These are phyloP conservation scores for Struthio camelus DNA, from an alignment of 2,113 vertebrate genomes.

Conservation along the genomic window DNA sequence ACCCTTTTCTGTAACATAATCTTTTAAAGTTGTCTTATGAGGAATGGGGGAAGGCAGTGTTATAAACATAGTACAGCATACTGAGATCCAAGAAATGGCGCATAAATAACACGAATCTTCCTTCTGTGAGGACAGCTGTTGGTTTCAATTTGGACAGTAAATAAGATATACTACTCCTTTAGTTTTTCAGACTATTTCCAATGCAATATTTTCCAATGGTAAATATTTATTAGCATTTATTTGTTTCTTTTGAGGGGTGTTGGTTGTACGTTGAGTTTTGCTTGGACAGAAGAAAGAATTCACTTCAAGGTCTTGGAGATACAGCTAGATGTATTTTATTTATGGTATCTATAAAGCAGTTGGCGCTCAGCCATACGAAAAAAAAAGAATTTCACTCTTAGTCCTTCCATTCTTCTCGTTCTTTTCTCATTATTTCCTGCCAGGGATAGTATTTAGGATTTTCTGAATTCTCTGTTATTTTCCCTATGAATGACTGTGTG, in stretches of 20 bases:
- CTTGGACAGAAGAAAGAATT: neutral
- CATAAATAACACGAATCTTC: constrained; percentile 34
- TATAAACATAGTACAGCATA: neutral
- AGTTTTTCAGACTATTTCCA: neutral
- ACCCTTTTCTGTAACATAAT: neutral
- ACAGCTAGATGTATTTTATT: neutral
- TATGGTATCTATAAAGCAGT: neutral
- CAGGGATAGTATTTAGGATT: neutral
- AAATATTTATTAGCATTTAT: neutral
- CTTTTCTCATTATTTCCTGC: neutral
- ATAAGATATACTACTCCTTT: neutral
- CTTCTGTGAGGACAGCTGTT: constrained; percentile 21
- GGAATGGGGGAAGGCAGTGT: neutral
- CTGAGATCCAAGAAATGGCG: neutral
- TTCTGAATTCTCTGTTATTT: neutral
- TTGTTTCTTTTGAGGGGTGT: neutral
- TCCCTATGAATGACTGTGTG: neutral
- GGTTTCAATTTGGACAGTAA: constrained; percentile 1
- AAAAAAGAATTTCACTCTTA: neutral
- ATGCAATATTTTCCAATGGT: neutral
- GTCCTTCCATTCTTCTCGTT: neutral
- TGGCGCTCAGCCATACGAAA: neutral
- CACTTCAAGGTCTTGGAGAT: neutral
- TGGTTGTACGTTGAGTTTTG: neutral
- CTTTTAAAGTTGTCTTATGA: constrained; percentile 2